A percentile compares a stretch with the other conserved stretches of the same genome.
These are phyloP conservation scores for Gulo gulo DNA, from an alignment of 2,113 vertebrate genomes.

Conservation along the genomic window DNA sequence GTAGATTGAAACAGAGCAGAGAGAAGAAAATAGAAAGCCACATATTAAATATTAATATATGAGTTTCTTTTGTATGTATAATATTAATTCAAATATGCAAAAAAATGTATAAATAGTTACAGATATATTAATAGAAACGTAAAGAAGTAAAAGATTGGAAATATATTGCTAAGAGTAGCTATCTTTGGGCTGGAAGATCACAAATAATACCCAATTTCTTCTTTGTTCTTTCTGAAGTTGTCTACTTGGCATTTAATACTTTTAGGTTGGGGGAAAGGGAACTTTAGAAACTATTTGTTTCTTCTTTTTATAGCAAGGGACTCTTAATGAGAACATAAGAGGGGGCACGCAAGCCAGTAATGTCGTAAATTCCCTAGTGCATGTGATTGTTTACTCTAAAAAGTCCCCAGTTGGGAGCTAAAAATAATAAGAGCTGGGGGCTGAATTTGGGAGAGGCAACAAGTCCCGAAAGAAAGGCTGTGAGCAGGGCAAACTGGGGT, in stretches of 20 bases:
- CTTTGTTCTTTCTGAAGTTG: background rate
- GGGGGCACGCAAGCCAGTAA: background rate
- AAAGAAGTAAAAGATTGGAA: background rate
- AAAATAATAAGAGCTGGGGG: conserved; percentile 38
- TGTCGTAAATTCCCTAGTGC: background rate
- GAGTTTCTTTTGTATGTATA: background rate
- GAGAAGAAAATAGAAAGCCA: background rate
- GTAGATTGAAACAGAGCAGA: background rate
- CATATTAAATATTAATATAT: background rate
- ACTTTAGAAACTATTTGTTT: background rate
- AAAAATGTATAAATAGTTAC: background rate
- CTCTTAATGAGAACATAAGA: background rate
- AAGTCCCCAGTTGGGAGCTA: conserved; percentile 25
- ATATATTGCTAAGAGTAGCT: background rate
- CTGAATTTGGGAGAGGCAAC: background rate
- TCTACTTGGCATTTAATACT: background rate
- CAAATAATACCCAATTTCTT: background rate
- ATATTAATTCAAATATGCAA: background rate
- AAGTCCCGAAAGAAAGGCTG: background rate
- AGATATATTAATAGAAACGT: background rate
- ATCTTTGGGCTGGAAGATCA: background rate
- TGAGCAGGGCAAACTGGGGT: background rate
- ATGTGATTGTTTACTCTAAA: conserved; percentile 27
- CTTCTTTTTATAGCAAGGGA: background rate
- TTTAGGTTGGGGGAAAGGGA: background rate